Evolutionary conservation across 2,888 invertebrate species (phyloP).

Genomic region (Dryobota labecula): DNA sequence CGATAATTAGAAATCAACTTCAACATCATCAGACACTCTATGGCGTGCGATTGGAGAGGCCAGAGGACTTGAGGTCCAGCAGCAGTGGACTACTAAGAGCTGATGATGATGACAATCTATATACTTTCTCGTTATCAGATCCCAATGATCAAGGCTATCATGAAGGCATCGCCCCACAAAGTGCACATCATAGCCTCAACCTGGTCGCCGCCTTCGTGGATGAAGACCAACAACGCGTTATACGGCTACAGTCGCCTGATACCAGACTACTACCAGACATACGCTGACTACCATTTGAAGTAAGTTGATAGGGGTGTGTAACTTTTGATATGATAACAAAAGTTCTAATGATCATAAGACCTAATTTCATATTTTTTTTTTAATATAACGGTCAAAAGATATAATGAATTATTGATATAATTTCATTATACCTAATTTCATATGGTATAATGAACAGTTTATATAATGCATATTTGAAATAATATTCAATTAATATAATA

Average conservation of each 20-base stretch:
- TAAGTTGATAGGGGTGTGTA: neutral
- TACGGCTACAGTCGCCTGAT: conserved; percentile 1
- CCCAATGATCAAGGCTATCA: conserved; percentile 6
- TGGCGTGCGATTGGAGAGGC: neutral
- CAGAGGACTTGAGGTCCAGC: neutral
- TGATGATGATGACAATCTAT: neutral
- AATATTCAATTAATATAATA: no score
- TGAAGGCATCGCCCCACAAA: conserved; percentile 1
- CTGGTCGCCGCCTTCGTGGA: conserved; percentile 11
- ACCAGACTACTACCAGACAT: conserved; percentile 5
- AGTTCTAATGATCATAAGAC: no score
- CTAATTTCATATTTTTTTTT: no score
- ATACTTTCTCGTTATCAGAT: neutral
- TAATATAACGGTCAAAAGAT: no score
- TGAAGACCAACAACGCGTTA: conserved; percentile 4
- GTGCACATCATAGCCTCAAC: conserved; percentile 7
- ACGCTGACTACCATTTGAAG: conserved; percentile 9
- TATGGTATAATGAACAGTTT: no score
- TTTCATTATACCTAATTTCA: no score
- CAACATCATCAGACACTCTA: neutral
- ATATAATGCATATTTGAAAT: no score
- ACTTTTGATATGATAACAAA: no score
- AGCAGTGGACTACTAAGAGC: neutral
- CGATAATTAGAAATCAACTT: neutral
- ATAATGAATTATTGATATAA: no score